Base-by-base conservation (phyloP, 2,113 vertebrate species). In the Dromaius novaehollandiae region DNA sequence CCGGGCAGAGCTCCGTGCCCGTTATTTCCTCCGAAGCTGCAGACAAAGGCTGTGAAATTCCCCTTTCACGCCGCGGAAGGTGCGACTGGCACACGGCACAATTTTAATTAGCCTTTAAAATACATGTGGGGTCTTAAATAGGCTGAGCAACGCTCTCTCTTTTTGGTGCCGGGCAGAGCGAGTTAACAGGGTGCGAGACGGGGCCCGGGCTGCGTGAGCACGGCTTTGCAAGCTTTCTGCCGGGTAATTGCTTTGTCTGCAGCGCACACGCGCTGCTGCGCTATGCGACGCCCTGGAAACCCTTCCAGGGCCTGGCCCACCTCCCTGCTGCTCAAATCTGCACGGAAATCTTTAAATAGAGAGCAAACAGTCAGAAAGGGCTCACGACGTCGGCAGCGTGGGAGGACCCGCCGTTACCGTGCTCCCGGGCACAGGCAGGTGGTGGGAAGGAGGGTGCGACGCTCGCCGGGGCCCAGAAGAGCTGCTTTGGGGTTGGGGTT, bases 101-200 rank as follows among this genome's bases (percentile, higher is more conserved):
- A 71, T 93, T 85, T 91, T 95, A 95, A 95, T 93, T 82, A 96
- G 91, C 68, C 53, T 95, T 93, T 93, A 79, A 96, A 95, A 93
- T 91, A 90, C 53, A 60, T 91, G 81, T 18, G 4, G 86, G 78
- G 63, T 78, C 89, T 95, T 96, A 87, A 91, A 92, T 53, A 94
- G 89, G 71, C 64, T 76, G 61, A 90, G 85, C 74, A 94, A 88
- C 77, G 78, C 93, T 85, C 82, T 95, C 50, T 89, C 2, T 0
- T n/a, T 89, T 85, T 88, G 55, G 75, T 91, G 66, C 78, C 94
- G 89, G 51, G 82, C 89, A 89, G 78, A 89, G 91, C 44, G 82
- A 96, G 89, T 92, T 92, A 96, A 96, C 70, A 95, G 95, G 71
- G 78, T 96, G 92, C 91, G 94, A 97, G 97, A 97, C 95, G 91